Evolutionary conservation across 2,113 vertebrate genomes (phyloP), one percentile per base, ranked within the genome.

Genomic region (Sinocyclocheilus anshuiensis): DNA sequence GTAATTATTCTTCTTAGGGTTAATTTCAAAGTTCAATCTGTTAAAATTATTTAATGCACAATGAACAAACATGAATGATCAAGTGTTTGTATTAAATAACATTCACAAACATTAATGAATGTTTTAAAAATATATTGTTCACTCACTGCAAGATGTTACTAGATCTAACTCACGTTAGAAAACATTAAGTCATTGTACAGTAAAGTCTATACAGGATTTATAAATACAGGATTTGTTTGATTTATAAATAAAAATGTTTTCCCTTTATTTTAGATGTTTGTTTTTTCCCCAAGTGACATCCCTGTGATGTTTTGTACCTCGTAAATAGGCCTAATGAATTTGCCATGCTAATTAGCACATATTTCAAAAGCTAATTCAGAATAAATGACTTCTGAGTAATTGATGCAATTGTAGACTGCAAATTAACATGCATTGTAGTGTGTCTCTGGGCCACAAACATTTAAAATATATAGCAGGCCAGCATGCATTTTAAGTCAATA

Each of bases 301-400:
- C 29, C 36, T 67, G 63, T 48, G 67, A 87, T 87, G 75, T 74
- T 76, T 87, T 82, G 63, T 29, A 29, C 18, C 61, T 59, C 67
- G n/a, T 33, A 82, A 83, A 85, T 76, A 29, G 39, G 36, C 61
- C 61, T 81, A 81, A 89, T 77, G 74, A 86, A 86, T 82, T 87
- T 84, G 83, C 50, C 29, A 71, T 69, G 84, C 74, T 84, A 87
- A 88, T 88, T 84, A 87, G 22, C 24, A 83, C 71, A 80, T 86
- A 88, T 88, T 85, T 88, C 24, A 81, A 86, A 84, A 88, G 83
- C 86, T 83, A 76, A 85, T 87, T 88, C 81, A 24, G 9, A 29
- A 69, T 18, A 50, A 77, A 77, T 20, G 79, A 86, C 77, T 55
- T 36, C 61, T 63, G 22, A 33, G 65, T 59, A 83, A 72, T 77